These are phyloP conservation scores for Falco biarmicus DNA, from an alignment of 2,797 vertebrate species.

Conservation along the genomic window DNA sequence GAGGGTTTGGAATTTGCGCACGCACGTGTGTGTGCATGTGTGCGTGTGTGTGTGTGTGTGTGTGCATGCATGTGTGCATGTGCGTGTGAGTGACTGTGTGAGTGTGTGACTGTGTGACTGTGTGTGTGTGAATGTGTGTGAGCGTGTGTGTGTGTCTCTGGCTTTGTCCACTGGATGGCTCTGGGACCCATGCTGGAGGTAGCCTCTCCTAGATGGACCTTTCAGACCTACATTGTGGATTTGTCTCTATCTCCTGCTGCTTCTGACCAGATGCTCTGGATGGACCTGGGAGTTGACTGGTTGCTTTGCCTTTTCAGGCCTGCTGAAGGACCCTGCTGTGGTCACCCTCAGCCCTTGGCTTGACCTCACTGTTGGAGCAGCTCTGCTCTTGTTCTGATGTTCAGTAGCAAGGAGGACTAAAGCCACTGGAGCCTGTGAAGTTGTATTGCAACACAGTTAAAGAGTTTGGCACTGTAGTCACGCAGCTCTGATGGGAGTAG, in stretches of 20 bases:
- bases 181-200: not conserved
- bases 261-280: not conserved
- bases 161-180: not conserved
- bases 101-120: too few relatives aligned
- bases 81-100: too few relatives aligned
- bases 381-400: not conserved
- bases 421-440: not conserved
- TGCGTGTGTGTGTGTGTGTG: too few relatives aligned
- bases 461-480: not conserved
- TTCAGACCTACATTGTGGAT: not conserved
- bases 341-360: not conserved
- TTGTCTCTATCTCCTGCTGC: not conserved
- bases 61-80: too few relatives aligned
- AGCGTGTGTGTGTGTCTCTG: not conserved
- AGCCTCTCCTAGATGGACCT: not conserved
- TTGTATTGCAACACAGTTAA: accelerated
- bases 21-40: too few relatives aligned
- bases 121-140: too few relatives aligned
- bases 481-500: not conserved
- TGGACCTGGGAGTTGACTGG: not conserved
- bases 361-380: not conserved
- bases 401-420: not conserved
- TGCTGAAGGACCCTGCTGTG: not conserved
- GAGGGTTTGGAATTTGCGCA: not conserved
- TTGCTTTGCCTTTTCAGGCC: not conserved